phyloP scores from a whole-genome alignment of 1,140 invertebrate species.

The Sweltsa coloradensis region DNA sequence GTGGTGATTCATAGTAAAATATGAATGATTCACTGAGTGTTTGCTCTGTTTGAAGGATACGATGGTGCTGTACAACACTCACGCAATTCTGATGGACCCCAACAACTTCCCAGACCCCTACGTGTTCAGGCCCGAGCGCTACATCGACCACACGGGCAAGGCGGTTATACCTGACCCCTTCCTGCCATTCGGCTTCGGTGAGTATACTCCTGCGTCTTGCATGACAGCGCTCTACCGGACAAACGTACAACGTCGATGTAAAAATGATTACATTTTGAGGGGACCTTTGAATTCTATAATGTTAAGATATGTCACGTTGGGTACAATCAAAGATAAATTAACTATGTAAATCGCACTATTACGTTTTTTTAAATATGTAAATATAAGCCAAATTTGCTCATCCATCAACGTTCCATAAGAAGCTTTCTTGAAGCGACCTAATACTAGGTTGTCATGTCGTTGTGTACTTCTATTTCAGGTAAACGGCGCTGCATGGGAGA shows the following conservation, averaged over 20 bases:
- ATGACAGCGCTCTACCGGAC: no score
- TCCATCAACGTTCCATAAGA: neutral
- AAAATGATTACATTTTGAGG: no score
- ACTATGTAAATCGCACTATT: no score
- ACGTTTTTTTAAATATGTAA: conserved; percentile 12
- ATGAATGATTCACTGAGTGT: conserved; percentile 3
- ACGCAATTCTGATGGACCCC: conserved; percentile 57
- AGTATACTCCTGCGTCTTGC: no score
- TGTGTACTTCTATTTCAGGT: conserved; percentile 30
- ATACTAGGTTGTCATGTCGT: neutral
- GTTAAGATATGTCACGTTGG: no score
- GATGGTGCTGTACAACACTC: conserved; percentile 72
- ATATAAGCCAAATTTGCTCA: neutral
- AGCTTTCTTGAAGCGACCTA: no score
- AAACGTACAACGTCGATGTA: no score
- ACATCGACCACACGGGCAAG: conserved; percentile 50
- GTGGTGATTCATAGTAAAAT: conserved; percentile 1
- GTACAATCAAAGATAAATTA: no score
- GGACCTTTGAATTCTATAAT: no score
- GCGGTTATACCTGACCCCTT: conserved; percentile 49
- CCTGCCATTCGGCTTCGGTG: conserved; percentile 65
- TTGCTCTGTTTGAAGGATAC: conserved; percentile 47
- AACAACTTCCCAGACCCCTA: conserved; percentile 57
- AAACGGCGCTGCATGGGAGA: conserved; percentile 80
- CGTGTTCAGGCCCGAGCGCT: conserved; percentile 64